A percentile compares a stretch with the other conserved stretches of the same genome.
Evolutionary conservation across 2,888 invertebrate species (phyloP).

Genomic region (Pantelozetes paolii): DNA sequence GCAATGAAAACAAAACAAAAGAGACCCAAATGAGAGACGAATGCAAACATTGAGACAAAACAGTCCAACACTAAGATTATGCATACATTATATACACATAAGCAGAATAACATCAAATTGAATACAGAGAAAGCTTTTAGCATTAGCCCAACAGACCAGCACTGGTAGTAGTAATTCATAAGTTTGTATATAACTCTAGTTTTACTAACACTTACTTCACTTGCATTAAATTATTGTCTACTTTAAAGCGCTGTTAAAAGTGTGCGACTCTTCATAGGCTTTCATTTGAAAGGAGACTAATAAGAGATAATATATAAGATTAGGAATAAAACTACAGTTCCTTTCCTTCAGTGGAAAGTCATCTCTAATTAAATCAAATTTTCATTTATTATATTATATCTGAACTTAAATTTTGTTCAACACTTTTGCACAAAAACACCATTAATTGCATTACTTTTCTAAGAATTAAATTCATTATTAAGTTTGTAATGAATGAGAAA

Average conservation of each 20-base stretch:
- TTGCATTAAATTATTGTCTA: neutral
- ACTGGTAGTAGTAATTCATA: conserved; percentile 1
- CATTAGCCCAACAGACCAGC: neutral
- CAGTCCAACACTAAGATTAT: conserved; percentile 32
- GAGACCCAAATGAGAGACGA: neutral
- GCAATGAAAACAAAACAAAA: conserved; percentile 28
- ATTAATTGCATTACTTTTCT: conserved; percentile 33
- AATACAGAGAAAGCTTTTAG: conserved; percentile 16
- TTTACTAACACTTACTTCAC: neutral
- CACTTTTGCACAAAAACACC: conserved; percentile 27
- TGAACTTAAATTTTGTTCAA: conserved; percentile 30
- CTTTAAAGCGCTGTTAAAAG: conserved; percentile 16
- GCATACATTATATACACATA: neutral
- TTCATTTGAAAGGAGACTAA: conserved; percentile 33
- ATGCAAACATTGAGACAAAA: conserved; percentile 37
- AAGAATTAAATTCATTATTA: conserved; percentile 33
- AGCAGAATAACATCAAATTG: conserved; percentile 15
- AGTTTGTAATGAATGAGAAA: conserved; percentile 16
- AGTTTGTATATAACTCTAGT: no score
- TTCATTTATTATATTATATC: neutral
- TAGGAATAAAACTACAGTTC: neutral
- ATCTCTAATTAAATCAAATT: conserved; percentile 33
- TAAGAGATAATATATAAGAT: conserved; percentile 34
- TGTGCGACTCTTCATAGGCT: conserved; percentile 27
- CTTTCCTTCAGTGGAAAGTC: neutral